Base-by-base conservation (phyloP, 2,797 vertebrate species). In the Oryzias sinensis region DNA sequence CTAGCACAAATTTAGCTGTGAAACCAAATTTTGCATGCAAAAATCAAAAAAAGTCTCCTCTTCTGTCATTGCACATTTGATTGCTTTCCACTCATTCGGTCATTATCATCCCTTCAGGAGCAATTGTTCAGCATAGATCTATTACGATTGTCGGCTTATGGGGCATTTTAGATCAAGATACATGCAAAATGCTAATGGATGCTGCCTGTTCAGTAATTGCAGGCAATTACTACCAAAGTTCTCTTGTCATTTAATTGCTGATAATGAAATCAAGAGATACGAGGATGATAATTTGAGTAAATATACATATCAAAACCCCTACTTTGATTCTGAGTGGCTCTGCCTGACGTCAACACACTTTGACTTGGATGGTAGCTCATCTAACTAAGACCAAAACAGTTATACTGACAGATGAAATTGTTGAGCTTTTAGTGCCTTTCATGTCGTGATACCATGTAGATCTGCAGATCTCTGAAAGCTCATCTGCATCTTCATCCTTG, bases 181-280 rank as follows among this genome's bases (percentile, higher is more conserved):
- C 84, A 89, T 87, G 72, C 65, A 58, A 88, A 79, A 92, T 91
- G 89, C 88, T 85, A 92, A 92, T 90, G 57, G 58, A 13, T 1
- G 48, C 70, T 29, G 64, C 79, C 77, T 74, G 70, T 57, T 77
- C 62, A 47, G 78, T 89, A 90, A 92, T 91, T 90, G 70, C 67
- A 49, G 77, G 84, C 84, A 90, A 90, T 91, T 92, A 91, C 80
- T 71, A 62, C 64, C 54, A 80, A 88, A 83, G 80, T 88, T 89
- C 82, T 77, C 82, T 87, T 86, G 74, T 84, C 62, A 69, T 80
- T 49, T 89, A 89, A 90, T 89, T 84, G 89, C 77, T 74, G 77
- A 81, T 86, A 84, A 85, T 85, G 62, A 88, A 78, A 81, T 81
- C 82, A 78, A 29, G 65, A 84, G 62, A 73, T 74, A 57, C 79